Evolutionary conservation across 2,113 vertebrate genomes (phyloP).

Genomic region (Ciconia boyciana): DNA sequence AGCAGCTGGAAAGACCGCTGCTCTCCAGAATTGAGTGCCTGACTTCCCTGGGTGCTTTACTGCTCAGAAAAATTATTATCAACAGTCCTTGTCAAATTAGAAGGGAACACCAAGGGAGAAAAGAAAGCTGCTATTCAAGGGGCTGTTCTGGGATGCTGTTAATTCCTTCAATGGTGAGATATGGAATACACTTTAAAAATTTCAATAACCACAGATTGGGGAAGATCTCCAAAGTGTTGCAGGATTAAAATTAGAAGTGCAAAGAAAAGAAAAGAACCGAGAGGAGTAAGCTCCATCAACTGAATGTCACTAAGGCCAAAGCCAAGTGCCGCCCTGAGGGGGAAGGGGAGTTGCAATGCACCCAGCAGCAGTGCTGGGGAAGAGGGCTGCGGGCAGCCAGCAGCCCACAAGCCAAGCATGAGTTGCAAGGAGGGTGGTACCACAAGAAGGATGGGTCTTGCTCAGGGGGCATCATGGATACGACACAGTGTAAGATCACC

Average conservation of each 20-base stretch:
- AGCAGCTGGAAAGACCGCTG: not conserved
- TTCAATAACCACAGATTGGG: not conserved
- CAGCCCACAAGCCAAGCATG: not conserved
- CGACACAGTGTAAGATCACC: rapidly evolving
- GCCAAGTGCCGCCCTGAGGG: not conserved
- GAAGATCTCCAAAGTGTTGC: not conserved
- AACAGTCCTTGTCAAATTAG: not conserved
- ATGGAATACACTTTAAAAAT: not conserved
- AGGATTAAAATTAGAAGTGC: not conserved
- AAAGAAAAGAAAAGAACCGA: not conserved
- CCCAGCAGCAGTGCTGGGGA: not conserved
- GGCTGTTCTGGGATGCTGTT: not conserved
- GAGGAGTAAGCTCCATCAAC: not conserved
- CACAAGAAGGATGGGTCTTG: not conserved
- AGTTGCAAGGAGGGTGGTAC: not conserved
- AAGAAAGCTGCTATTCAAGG: not conserved
- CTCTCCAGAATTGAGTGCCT: not conserved
- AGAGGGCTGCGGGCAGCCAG: rapidly evolving
- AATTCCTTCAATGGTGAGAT: not conserved
- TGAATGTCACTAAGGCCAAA: not conserved
- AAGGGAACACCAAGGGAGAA: not conserved
- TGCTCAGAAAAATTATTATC: not conserved
- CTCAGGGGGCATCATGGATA: rapidly evolving
- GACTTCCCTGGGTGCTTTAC: not conserved
- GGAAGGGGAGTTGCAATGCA: rapidly evolving